phyloP scores from a whole-genome alignment of 2,797 vertebrate genomes.

The Galago senegalensis region DNA sequence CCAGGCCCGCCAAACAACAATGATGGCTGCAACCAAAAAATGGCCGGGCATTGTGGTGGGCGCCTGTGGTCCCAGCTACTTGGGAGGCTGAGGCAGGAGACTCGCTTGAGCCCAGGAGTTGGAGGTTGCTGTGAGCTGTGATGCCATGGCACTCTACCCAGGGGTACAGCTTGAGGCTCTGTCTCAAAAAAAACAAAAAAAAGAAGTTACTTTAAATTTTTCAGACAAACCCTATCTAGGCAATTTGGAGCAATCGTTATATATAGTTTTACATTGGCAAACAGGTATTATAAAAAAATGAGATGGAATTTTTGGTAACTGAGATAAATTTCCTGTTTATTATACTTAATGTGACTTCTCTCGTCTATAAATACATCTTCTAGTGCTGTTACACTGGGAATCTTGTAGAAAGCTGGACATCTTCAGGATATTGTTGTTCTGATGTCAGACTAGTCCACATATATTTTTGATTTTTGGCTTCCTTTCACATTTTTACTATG shows the following conservation, averaged over 20 bases:
- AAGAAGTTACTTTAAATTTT: constrained; percentile 50
- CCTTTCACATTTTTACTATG: constrained; percentile 58
- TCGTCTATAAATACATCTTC: not conserved
- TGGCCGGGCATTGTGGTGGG: too few relatives aligned
- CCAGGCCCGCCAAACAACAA: too few relatives aligned
- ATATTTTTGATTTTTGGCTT: constrained; percentile 53
- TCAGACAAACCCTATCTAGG: not conserved
- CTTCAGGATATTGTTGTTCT: constrained; percentile 40
- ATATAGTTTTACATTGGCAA: constrained; percentile 49
- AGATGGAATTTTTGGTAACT: constrained; percentile 31
- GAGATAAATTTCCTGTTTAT: constrained; percentile 50
- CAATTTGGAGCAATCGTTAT: constrained; percentile 30
- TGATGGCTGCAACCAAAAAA: too few relatives aligned
- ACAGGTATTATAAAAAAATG: not conserved
- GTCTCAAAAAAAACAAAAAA: too few relatives aligned
- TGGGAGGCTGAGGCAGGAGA: too few relatives aligned
- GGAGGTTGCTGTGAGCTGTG: too few relatives aligned
- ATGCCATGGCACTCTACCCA: too few relatives aligned
- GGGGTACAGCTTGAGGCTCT: too few relatives aligned
- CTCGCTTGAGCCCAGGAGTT: too few relatives aligned
- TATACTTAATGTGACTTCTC: not conserved
- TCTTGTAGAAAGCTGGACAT: not conserved
- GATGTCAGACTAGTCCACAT: constrained; percentile 4
- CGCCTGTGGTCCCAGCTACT: too few relatives aligned
- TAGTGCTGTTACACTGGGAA: not conserved